Base-by-base conservation (phyloP, 1,140 invertebrate genomes). In the Heliconius nattereri region DNA sequence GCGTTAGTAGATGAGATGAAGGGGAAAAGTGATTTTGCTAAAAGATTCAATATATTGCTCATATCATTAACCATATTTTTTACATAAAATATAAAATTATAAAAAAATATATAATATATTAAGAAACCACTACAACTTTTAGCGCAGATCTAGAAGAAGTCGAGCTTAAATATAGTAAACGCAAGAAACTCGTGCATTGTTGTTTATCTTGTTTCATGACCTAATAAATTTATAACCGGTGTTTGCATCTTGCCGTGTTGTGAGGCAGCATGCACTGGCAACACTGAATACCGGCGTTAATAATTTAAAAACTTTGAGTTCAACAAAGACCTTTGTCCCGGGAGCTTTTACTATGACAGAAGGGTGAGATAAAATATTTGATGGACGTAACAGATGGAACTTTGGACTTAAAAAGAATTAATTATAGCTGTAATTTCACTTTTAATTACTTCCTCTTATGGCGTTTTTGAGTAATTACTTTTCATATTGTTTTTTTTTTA, bases 241-340 rank as follows among this genome's bases (percentile, higher is more conserved):
- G 23, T 66, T 66, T 66, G 60, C 60, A 66, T 66, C 60, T 66
- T 29, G 26, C 23, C n/a, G 23, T 66, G 13, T 66, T 66, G 60
- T 9, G 26, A 66, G 60, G 60, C 60, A 45, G 13, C 40, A 16
- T 66, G 60, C 60, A 66, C 60, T 66, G 23, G 60, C 60, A 16
- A 66, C 60, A 66, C 60, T 26, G 60, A 26, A 29, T 13, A 66
- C 60, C 23, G 60, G 26, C 60, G 60, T 66, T 66, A 66, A 66
- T 66, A 29, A 66, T 66, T 66, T 23, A 66, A 66, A 19, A 26
- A 66, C 60, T 66, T 66, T 29, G 23, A 66, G 60, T 66, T 29
- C 60, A 66, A 66, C 60, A 66, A 66, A 66, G 60, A 66, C 29
- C 23, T 66, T 60, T 11, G 60, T 66, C 60, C 60, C 60, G 60